phyloP scores from a whole-genome alignment of 2,797 vertebrate species.

The Allobates femoralis region DNA sequence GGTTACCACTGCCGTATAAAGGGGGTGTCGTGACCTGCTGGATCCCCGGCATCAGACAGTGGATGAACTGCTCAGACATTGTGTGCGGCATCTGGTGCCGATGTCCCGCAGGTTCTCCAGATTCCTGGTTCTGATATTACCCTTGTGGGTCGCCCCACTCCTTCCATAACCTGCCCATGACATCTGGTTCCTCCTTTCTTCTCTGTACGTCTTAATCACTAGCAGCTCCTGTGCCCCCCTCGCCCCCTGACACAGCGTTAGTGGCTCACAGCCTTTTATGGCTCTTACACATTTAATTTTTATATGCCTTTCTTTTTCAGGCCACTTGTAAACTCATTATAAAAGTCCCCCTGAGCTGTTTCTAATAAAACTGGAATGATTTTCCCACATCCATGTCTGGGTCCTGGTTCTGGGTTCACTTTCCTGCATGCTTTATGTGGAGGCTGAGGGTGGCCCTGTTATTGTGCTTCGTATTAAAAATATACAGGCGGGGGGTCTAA shows the following conservation, averaged over 20 bases:
- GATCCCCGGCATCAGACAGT: too few species aligned
- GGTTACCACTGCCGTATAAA: neutral
- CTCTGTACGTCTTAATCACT: neutral
- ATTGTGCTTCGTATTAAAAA: slow-evolving; percentile 61
- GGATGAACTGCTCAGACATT: neutral
- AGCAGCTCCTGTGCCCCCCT: slow-evolving; percentile 34
- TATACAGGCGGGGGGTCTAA: slow-evolving; percentile 52
- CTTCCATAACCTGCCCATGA: slow-evolving; percentile 43
- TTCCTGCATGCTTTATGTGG: slow-evolving; percentile 58
- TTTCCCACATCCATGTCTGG: slow-evolving; percentile 59
- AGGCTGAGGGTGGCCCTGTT: slow-evolving; percentile 55
- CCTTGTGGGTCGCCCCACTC: neutral
- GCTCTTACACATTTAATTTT: slow-evolving; percentile 61
- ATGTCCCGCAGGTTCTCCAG: slow-evolving; percentile 41
- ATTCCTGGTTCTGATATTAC: slow-evolving; percentile 44
- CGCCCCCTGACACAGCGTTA: neutral
- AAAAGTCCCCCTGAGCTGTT: slow-evolving; percentile 66
- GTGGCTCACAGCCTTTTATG: slow-evolving; percentile 64
- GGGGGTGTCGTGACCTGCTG: too few species aligned
- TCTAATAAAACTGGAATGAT: slow-evolving; percentile 68
- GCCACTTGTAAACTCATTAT: slow-evolving; percentile 67
- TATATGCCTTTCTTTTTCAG: slow-evolving; percentile 60
- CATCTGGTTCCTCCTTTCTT: slow-evolving; percentile 50
- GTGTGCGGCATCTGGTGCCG: slow-evolving; percentile 21
- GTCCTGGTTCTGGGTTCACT: slow-evolving; percentile 34